Evolutionary conservation across 1,140 invertebrate genomes (phyloP).

Genomic region (Spodoptera litura): DNA sequence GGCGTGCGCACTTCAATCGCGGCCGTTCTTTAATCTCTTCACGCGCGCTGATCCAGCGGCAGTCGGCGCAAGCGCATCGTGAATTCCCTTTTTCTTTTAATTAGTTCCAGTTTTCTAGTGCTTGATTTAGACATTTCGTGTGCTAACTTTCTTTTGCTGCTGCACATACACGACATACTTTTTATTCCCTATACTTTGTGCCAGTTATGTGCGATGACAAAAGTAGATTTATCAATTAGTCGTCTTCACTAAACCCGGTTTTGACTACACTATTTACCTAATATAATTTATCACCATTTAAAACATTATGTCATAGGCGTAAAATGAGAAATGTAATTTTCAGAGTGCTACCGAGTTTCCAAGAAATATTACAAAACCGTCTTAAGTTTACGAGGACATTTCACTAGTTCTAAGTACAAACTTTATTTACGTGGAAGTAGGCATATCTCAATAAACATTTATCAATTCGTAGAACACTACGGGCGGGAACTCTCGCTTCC

Average conservation of each 20-base stretch:
- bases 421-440: not conserved
- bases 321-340: too few species aligned
- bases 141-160: not conserved
- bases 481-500: not conserved
- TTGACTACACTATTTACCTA: too few species aligned
- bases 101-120: conserved; percentile 28
- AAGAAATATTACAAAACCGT: not conserved
- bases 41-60: not conserved
- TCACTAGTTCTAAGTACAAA: not conserved
- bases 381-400: not conserved
- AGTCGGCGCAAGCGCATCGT: conserved; percentile 1
- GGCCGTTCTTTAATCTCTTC: conserved; percentile 24
- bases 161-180: too few species aligned
- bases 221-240: too few species aligned
- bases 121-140: conserved; percentile 8
- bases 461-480: conserved; percentile 3
- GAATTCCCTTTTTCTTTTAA: conserved; percentile 34
- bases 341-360: too few species aligned
- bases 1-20: conserved; percentile 19
- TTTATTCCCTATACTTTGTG: too few species aligned
- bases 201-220: too few species aligned
- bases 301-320: too few species aligned
- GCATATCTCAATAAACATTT: conserved; percentile 9
- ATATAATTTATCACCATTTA: too few species aligned
- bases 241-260: too few species aligned